Evolutionary conservation across 2,888 invertebrate species (phyloP).

Genomic region (Polyommatus iphigenia): DNA sequence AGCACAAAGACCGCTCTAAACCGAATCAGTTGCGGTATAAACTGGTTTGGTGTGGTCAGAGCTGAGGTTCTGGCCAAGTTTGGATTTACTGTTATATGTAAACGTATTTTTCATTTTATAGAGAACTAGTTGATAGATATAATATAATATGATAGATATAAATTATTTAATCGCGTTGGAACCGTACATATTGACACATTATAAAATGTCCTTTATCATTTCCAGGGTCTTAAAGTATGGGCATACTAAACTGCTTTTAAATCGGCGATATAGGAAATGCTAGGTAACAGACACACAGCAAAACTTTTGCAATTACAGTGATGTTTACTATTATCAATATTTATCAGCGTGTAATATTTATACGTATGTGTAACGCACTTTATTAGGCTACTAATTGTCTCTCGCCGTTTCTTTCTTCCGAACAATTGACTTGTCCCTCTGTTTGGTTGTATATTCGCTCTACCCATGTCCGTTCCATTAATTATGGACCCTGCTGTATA

Average conservation of each 20-base stretch:
- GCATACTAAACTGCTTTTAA: no score
- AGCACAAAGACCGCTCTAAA: background rate
- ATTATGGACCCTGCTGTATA: conserved; percentile 61
- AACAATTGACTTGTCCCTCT: conserved; percentile 6
- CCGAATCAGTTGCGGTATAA: background rate
- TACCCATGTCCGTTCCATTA: conserved; percentile 47
- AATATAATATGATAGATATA: no score
- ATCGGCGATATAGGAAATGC: no score
- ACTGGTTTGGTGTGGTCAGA: conserved; percentile 17
- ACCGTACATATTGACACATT: background rate
- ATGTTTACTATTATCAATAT: background rate
- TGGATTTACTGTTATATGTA: background rate
- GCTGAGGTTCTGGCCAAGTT: conserved; percentile 4
- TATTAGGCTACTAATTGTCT: background rate
- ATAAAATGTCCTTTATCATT: no score
- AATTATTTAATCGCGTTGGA: no score
- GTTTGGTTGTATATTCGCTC: background rate
- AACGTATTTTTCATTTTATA: background rate
- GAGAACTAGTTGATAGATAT: background rate
- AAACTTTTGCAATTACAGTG: no score
- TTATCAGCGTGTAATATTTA: background rate
- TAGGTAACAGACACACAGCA: no score
- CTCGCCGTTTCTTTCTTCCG: background rate
- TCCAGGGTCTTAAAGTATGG: no score
- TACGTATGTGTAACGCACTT: background rate